Percentiles rank a stretch among this genome's conserved stretches.
These are phyloP conservation scores for Hyperoplus lanceolatus DNA, from an alignment of 2,797 vertebrate species.

Conservation along the genomic window DNA sequence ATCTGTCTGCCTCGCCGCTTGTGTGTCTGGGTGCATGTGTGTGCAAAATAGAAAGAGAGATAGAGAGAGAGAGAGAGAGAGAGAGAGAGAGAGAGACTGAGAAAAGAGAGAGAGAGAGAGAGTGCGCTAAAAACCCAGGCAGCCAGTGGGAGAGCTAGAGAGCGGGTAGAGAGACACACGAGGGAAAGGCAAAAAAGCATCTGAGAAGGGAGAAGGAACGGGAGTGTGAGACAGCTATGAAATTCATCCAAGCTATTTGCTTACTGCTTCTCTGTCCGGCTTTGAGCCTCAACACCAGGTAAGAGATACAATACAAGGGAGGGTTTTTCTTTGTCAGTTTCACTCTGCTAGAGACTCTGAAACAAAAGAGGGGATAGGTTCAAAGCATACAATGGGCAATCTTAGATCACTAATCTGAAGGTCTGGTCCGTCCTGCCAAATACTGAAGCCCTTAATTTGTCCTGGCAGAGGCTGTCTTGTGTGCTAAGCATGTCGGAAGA, in stretches of 20 bases:
- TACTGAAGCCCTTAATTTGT: slow-evolving; percentile 57
- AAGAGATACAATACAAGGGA: slow-evolving; percentile 58
- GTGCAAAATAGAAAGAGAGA: slow-evolving; percentile 64
- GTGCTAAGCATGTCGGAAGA: slow-evolving; percentile 56
- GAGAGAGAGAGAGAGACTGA: slow-evolving; percentile 63
- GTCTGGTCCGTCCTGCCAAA: slow-evolving; percentile 60
- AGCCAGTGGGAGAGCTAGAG: slow-evolving; percentile 80
- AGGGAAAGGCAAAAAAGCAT: slow-evolving; percentile 73
- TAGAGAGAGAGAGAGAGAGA: slow-evolving; percentile 76
- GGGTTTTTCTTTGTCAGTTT: slow-evolving; percentile 42
- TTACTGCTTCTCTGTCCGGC: slow-evolving; percentile 86
- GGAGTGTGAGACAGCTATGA: slow-evolving; percentile 87
- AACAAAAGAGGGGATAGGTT: slow-evolving; percentile 53
- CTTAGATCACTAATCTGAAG: slow-evolving; percentile 68
- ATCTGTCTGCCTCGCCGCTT: slow-evolving; percentile 79
- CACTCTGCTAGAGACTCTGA: slow-evolving; percentile 50
- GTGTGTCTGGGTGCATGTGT: slow-evolving; percentile 71
- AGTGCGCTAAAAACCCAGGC: slow-evolving; percentile 78
- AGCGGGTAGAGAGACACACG: slow-evolving; percentile 76
- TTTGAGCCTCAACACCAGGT: slow-evolving; percentile 87
- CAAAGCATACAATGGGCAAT: slow-evolving; percentile 55
- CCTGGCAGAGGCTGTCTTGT: slow-evolving; percentile 54
- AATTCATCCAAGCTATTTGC: slow-evolving; percentile 87
- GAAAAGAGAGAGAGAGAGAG: slow-evolving; percentile 68
- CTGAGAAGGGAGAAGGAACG: slow-evolving; percentile 73